Evolutionary conservation across 2,113 vertebrate species (phyloP), one percentile per base, ranked within the genome.

Genomic region (Amia ocellicauda): DNA sequence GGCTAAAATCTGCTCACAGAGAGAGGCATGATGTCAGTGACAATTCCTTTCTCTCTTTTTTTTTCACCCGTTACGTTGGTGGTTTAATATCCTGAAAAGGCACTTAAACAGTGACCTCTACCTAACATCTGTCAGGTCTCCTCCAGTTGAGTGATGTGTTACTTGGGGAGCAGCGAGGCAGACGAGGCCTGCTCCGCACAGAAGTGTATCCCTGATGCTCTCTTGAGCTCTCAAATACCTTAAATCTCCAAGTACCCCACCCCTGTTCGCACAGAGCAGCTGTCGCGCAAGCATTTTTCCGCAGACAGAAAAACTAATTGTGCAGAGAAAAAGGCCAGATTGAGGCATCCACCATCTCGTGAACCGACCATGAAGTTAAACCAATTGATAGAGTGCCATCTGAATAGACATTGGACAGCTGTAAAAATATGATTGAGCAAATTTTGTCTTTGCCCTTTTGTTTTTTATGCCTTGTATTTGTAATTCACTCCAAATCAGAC

Each of bases 41-140:
- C 86, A 88, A 86, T 80, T 80, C 82, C 83, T 83, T 58, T n/a
- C n/a, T n/a, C n/a, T n/a, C n/a, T n/a, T n/a, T n/a, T n/a, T 83
- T 80, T 17, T 79, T 78, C 76, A 73, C 83, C 84, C 75, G 80
- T 88, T 85, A 79, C 78, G 83, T 84, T 80, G 75, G 75, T 82
- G 78, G 82, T 84, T 90, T 91, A 86, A 90, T 89, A 89, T 89
- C 83, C 88, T 87, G 85, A 78, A 87, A 85, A 88, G 78, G 77
- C 79, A 83, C 80, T 87, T 86, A 85, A 36, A 81, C 77, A 79
- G 85, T 82, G 79, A 71, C 56, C 77, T 72, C 83, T 79, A 74
- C 81, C 73, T 54, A 85, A 79, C 81, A 87, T 90, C 83, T 89
- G 85, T 85, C 81, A 27, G 75, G 1, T 63, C 67, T 66, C 17